Evolutionary conservation across 2,888 invertebrate genomes (phyloP), one percentile per base, ranked within the genome.

Genomic region (Brenthis ino): DNA sequence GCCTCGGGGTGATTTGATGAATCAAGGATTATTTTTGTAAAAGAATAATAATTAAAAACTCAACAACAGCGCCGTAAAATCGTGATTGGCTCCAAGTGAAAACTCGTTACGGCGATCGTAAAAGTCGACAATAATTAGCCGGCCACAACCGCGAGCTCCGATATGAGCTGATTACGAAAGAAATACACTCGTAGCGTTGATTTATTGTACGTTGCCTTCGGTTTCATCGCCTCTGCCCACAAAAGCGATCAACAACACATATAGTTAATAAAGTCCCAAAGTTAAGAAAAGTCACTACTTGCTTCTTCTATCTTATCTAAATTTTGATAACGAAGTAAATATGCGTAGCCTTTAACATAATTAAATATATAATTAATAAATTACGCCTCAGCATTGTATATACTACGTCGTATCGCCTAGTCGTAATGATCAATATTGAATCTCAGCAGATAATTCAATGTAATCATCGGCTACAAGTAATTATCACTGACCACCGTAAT

Each of bases 91-190:
- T 91, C 85, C 88, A 88, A 89, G 89, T 91, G 89, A 87, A 90
- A 88, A 89, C 90, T 89, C 91, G 91, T 91, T 91, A 91, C 86
- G 85, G 82, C 81, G 87, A 88, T 91, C 91, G 91, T 92, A 90
- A 91, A 91, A 87, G 91, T 92, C 91, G 87, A 89, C 90, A 91
- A 91, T 92, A 91, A 92, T 92, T 92, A 91, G 91, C 88, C 88
- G 86, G 87, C 82, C 86, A 86, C 88, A 88, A 87, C 90, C 85
- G 86, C 88, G 83, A 85, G 86, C 86, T 80, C 83, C 89, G 90
- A 91, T 91, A 92, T 89, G 89, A 91, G 91, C 90, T 90, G 91
- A 92, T 92, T 91, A 91, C 89, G 89, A 88, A 91, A 92, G 90
- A 91, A 91, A 90, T 91, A 91, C 90, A 90, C 86, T 89, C 90